Evolutionary conservation across 2,797 vertebrate genomes (phyloP).

Genomic region (Ataeniobius toweri): DNA sequence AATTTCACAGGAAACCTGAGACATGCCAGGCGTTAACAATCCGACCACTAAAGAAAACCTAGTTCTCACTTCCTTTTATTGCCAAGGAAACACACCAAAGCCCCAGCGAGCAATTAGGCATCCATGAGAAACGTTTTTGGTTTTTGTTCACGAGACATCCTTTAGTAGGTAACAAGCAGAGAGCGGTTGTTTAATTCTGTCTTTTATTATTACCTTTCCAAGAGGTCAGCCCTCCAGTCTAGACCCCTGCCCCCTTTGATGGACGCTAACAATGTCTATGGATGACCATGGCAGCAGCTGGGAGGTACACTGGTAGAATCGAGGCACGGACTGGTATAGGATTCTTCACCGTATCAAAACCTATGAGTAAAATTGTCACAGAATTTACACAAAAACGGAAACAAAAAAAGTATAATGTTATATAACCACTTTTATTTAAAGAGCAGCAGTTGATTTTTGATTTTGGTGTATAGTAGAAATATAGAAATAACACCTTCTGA

Average conservation of each 20-base stretch:
- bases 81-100: constrained; percentile 36
- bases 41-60: constrained; percentile 40
- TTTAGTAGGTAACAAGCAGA: constrained; percentile 14
- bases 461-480: background rate
- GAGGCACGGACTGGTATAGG: background rate
- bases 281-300: constrained; percentile 59
- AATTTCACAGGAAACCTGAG: constrained; percentile 43
- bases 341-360: background rate
- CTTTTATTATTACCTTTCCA: constrained; percentile 7
- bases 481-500: background rate
- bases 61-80: constrained; percentile 45
- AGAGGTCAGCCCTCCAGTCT: constrained; percentile 49
- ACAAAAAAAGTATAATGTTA: background rate
- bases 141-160: constrained; percentile 21
- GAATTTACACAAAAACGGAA: background rate
- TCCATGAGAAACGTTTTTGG: constrained; percentile 18
- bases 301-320: constrained; percentile 26
- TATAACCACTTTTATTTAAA: background rate
- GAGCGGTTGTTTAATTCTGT: constrained; percentile 22
- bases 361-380: background rate
- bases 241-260: constrained; percentile 63
- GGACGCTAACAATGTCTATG: constrained; percentile 64
- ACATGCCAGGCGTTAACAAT: constrained; percentile 28
- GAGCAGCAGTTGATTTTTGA: background rate
- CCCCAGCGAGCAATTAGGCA: constrained; percentile 27